Evolutionary conservation across 2,888 invertebrate genomes (phyloP).

Genomic region (Leptura quadrifasciata): DNA sequence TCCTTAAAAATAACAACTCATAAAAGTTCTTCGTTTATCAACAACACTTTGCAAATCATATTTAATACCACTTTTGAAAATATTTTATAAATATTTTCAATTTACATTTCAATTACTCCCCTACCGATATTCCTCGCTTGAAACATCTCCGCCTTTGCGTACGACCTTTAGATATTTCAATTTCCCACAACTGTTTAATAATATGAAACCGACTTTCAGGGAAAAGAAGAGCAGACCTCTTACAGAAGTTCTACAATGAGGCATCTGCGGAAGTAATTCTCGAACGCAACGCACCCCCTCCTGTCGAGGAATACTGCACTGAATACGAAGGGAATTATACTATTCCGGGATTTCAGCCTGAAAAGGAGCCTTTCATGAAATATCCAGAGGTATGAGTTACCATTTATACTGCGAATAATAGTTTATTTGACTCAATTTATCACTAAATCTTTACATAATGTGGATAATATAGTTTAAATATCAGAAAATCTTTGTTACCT

Average conservation of each 20-base stretch:
- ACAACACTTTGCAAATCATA: no score
- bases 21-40: no score
- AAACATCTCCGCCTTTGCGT: not conserved
- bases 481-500: not conserved
- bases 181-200: slow-evolving; percentile 1
- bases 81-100: no score
- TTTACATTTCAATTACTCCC: not conserved
- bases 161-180: not conserved
- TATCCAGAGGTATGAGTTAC: slow-evolving; percentile 33
- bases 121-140: not conserved
- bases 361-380: slow-evolving; percentile 56
- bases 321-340: slow-evolving; percentile 68
- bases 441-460: not conserved
- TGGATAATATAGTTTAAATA: not conserved
- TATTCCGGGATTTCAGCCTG: slow-evolving; percentile 60
- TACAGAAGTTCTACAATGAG: slow-evolving; percentile 64
- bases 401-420: not conserved
- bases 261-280: slow-evolving; percentile 65
- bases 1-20: no score
- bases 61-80: not conserved
- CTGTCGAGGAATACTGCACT: slow-evolving; percentile 67
- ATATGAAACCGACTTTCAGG: slow-evolving; percentile 50
- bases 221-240: slow-evolving; percentile 59
- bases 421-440: not conserved
- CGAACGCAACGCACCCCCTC: slow-evolving; percentile 60